Evolutionary conservation across 2,797 vertebrate species (phyloP), one percentile per base, ranked within the genome.

Genomic region (Euthynnus affinis): DNA sequence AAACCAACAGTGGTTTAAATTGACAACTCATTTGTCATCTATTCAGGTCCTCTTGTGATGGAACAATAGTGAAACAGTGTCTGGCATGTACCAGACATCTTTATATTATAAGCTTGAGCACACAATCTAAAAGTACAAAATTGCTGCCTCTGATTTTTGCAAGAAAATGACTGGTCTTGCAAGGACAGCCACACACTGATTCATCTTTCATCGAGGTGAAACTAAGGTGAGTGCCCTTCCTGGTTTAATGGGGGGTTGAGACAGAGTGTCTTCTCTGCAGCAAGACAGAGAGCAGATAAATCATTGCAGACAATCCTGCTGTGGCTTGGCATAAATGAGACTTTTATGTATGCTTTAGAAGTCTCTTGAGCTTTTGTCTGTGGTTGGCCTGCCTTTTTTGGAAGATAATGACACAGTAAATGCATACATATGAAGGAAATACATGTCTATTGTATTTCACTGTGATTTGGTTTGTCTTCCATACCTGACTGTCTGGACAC

Each of bases 231-330:
- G 52, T 0, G 29, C 34, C 58, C 48, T 46, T 71, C 57, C 70
- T 52, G 56, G 12, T 77, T 62, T 83, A 58, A 55, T 65, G 62
- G 20, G 56, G 42, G 68, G 17, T 40, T 69, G 71, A 87, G 80
- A 86, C 65, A 27, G 46, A 89, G 22, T 76, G 61, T 62, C 64
- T 78, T 78, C 82, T 86, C 76, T 70, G 62, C 76, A 69, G 72
- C 29, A 20, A 69, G 76, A 85, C 17, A 37, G 53, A 55, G 48
- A 65, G 44, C 46, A 78, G 69, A 82, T 83, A 76, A 85, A 89
- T 88, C 85, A 84, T 8, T 53, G 55, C 58, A 80, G 77, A 80
- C 59, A 76, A 66, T 18, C 37, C 56, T 3, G 75, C 52, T 3
- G 17, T 48, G 66, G 40, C 65, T 63, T 18, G n/a, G 63, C 79